Evolutionary conservation across 35 echinoderm and acorn worm genomes (phyloP).

Genomic region (Ptychodera flava): DNA sequence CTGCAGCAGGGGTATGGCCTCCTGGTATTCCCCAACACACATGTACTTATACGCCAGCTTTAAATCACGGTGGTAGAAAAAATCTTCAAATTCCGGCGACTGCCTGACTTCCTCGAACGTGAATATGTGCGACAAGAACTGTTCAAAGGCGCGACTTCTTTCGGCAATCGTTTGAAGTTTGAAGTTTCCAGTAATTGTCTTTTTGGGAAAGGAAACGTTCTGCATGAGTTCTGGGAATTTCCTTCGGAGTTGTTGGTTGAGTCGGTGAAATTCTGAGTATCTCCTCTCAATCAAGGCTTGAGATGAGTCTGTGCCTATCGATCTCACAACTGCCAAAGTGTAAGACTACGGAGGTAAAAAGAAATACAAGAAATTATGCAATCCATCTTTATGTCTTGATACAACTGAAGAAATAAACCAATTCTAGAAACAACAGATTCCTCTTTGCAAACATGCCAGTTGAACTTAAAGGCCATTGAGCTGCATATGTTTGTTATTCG

Average conservation of each 20-base stretch:
- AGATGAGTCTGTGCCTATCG: constrained; percentile 85
- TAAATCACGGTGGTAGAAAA: constrained; percentile 86
- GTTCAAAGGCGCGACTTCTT: constrained; percentile 86
- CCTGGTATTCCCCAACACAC: constrained; percentile 51
- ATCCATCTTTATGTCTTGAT: too few species aligned
- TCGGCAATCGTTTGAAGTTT: constrained; percentile 88
- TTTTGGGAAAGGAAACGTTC: constrained; percentile 67
- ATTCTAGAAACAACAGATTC: too few species aligned
- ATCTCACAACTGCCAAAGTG: constrained; percentile 73
- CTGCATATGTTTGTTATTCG: too few species aligned
- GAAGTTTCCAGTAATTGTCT: constrained; percentile 80
- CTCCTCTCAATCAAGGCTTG: constrained; percentile 82
- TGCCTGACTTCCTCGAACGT: constrained; percentile 54
- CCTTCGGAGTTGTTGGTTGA: constrained; percentile 54
- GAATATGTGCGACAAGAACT: constrained; percentile 65
- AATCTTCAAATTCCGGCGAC: constrained; percentile 68
- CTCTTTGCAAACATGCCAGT: background rate
- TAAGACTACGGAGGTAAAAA: constrained; percentile 47
- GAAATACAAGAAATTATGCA: constrained; percentile 12
- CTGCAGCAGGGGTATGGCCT: constrained; percentile 78
- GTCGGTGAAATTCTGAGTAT: constrained; percentile 81
- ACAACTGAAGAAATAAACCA: too few species aligned
- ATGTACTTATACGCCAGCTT: constrained; percentile 71
- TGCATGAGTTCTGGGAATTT: constrained; percentile 79
- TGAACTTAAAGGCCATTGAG: too few species aligned